Percentiles rank a stretch among this genome's conserved stretches.
Conservation (phyloP, 1,140 invertebrate genomes). For the Euglossa dilemma region DNA sequence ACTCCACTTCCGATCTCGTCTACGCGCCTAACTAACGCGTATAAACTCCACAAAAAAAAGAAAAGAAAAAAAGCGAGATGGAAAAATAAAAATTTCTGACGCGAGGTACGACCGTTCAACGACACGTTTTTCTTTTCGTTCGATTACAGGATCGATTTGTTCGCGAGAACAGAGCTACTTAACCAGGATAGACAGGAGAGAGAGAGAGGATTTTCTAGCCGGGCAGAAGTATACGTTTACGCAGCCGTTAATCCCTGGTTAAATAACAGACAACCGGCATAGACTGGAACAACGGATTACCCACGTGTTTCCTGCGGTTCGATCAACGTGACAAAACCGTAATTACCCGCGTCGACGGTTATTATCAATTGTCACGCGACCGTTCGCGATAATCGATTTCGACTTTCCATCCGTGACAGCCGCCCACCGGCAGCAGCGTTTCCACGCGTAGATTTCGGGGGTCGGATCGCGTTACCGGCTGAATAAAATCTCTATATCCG, state of each 20-base stretch:
- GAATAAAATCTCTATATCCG: constrained; percentile 13
- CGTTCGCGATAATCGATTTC: constrained; percentile 65
- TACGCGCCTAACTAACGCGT: too few species aligned
- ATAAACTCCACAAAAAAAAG: too few species aligned
- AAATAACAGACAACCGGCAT: constrained; percentile 64
- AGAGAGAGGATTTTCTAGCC: background rate
- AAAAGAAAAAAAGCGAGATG: too few species aligned
- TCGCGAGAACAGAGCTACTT: constrained; percentile 8
- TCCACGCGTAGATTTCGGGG: constrained; percentile 19
- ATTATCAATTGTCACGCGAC: constrained; percentile 70
- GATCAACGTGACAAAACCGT: constrained; percentile 70
- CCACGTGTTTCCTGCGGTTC: constrained; percentile 62
- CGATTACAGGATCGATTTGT: too few species aligned
- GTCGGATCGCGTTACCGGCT: background rate
- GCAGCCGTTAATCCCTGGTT: constrained; percentile 45
- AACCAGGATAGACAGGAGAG: background rate
- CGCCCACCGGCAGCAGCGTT: constrained; percentile 41
- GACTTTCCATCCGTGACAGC: constrained; percentile 49
- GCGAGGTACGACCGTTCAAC: too few species aligned
- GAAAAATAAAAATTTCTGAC: too few species aligned
- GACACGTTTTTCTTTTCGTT: too few species aligned
- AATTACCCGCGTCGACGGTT: constrained; percentile 69
- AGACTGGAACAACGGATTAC: constrained; percentile 65
- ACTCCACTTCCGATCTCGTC: too few species aligned
- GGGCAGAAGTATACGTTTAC: constrained; percentile 30